Evolutionary conservation across 2,888 invertebrate genomes (phyloP), one percentile per base, ranked within the genome.

Genomic region (Sisyra nigra): DNA sequence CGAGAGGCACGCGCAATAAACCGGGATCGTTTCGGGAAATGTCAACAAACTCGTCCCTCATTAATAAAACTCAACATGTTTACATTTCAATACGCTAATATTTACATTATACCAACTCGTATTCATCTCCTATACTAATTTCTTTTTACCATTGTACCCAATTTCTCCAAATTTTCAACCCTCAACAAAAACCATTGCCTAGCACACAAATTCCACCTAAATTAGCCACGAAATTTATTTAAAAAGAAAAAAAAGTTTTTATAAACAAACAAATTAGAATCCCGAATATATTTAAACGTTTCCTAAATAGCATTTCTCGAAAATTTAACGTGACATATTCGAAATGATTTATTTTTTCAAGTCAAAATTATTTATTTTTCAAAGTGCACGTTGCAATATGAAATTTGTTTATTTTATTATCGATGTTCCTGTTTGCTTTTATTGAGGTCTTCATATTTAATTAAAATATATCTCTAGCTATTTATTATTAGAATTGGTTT

Each of bases 1-100:
- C 11, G 17, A 3, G 18, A 7, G 45, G 31, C 46, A 49, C 48
- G 51, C 47, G 47, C 46, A 48, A 50, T 49, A 50, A 51, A 52
- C 47, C 42, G 47, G 48, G 53, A 53, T 52, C 50, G 52, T 50
- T 49, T 49, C 49, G 44, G 11, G 49, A 50, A 52, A 49, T 46
- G 51, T 51, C 52, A 51, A 51, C 53, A 48, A 47, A 48, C 50
- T 45, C 48, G 45, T 40, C 47, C 31, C 40, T 47, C 48, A 50
- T 54, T 53, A 53, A 53, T 52, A 49, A 50, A 41, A 50, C 48
- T 49, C 24, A 24, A 46, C 45, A 42, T 34, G 50, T 48, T 48
- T 46, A 49, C 52, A 53, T 53, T 51, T 24, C 24, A 24, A 24
- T 24, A 24, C 24, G n/a, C n/a, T n/a, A 24, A 24, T 24, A 24